Evolutionary conservation across 2,888 invertebrate species (phyloP), one percentile per base, ranked within the genome.

Genomic region (Tupiocoris notatus): DNA sequence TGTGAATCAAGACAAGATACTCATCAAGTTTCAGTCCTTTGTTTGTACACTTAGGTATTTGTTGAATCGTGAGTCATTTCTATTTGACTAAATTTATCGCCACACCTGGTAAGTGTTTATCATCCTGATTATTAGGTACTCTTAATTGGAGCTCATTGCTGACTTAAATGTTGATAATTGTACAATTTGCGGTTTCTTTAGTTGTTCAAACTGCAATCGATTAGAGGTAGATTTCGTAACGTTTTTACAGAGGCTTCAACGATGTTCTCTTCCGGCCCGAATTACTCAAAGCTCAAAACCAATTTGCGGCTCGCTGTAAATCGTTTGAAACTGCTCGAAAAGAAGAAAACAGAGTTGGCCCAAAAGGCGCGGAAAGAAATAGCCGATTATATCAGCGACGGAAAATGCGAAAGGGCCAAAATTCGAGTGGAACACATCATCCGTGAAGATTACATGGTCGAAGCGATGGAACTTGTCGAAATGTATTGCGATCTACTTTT

Each of bases 351-450:
- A 0, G 99, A 99, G 86, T 85, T 98, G 81, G 93, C 98, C 1
- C 92, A 95, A 83, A 99, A 99, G 85, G 92, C 98, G 0, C 88
- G 97, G 79, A 94, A 93, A 83, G 98, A 99, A 89, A 99, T 99
- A 77, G 98, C 97, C 0, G 98, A 98, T 85, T 98, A 95, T 83
- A 90, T 98, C 79, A 88, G 89, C 68, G 89, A 90, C 80, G 94
- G 94, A 76, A 95, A 95, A 87, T 87, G 87, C 80, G 95, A 95
- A 85, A 86, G 94, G 80, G 99, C 98, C 0, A 93, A 95, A 84
- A 99, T 99, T 79, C 88, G 98, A 23, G 99, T 99, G 9, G 99
- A 99, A 85, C 95, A 98, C 82, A 99, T 99, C 77, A 97, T 99
- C 81, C 90, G 99, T 63, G 98, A 98, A 86, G 99, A 99, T 85